Percentiles rank a stretch among this genome's conserved stretches.
Evolutionary conservation across 1,140 invertebrate species (phyloP).

Genomic region (Eumeta japonica): DNA sequence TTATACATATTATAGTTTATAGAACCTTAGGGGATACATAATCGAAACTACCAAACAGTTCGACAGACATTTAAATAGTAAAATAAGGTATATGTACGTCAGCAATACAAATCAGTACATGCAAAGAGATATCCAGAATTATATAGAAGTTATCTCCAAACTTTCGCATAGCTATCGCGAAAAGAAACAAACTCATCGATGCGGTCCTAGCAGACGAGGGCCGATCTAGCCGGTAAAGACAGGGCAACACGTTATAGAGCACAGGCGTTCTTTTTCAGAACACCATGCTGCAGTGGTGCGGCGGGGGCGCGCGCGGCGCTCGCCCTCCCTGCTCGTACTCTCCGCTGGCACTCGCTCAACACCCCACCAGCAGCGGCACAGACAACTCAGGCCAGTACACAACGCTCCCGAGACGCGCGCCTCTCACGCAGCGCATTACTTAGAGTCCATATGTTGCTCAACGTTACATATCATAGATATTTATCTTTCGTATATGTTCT

Average conservation of each 20-base stretch:
- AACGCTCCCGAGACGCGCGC: no score
- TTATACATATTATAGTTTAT: no score
- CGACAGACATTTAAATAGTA: no score
- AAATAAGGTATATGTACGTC: no score
- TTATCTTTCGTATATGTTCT: no score
- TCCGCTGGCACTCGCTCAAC: slow-evolving; percentile 25
- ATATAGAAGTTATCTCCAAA: not conserved
- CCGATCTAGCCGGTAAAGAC: not conserved
- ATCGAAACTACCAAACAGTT: no score
- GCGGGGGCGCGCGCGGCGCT: slow-evolving; percentile 4
- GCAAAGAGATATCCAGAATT: slow-evolving; percentile 1
- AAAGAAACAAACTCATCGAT: no score
- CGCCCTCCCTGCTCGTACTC: slow-evolving; percentile 27
- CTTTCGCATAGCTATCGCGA: not conserved
- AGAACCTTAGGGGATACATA: no score
- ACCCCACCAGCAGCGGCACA: slow-evolving; percentile 22
- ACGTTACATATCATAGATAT: no score
- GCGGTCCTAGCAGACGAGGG: not conserved
- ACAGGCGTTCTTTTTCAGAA: slow-evolving; percentile 19
- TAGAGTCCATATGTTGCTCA: no score
- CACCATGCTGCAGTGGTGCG: slow-evolving; percentile 28
- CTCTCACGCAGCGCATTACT: no score
- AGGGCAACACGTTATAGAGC: slow-evolving; percentile 2
- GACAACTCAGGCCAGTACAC: slow-evolving; percentile 24
- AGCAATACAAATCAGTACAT: not conserved